Evolutionary conservation across 2,888 invertebrate species (phyloP).

Genomic region (Aleiodes alternator): DNA sequence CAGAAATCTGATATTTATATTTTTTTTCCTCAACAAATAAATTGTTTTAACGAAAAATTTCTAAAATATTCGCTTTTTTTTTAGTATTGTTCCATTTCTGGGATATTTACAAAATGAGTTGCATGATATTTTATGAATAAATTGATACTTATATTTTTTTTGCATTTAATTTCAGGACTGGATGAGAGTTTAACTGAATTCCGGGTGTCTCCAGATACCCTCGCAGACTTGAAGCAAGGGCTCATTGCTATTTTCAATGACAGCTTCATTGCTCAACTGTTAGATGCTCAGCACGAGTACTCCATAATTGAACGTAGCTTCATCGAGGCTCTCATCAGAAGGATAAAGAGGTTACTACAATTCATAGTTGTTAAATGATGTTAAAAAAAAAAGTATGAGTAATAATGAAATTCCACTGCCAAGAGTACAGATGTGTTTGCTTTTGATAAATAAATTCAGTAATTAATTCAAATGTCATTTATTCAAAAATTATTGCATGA

Average conservation of each 20-base stretch:
- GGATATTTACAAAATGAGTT: too few species aligned
- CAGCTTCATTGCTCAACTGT: slow-evolving; percentile 84
- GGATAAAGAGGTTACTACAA: slow-evolving; percentile 88
- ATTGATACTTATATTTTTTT: too few species aligned
- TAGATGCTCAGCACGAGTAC: slow-evolving; percentile 83
- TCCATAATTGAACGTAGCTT: slow-evolving; percentile 82
- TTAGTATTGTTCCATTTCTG: too few species aligned
- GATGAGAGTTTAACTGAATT: slow-evolving; percentile 73
- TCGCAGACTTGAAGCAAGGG: slow-evolving; percentile 83
- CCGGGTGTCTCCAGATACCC: slow-evolving; percentile 80
- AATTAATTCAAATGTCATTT: not conserved
- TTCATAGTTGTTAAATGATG: slow-evolving; percentile 81
- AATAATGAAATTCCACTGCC: not conserved
- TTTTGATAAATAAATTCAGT: slow-evolving; percentile 20
- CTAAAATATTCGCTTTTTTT: too few species aligned
- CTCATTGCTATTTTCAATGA: slow-evolving; percentile 86
- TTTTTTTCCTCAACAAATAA: too few species aligned
- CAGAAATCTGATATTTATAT: too few species aligned
- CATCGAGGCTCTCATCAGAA: slow-evolving; percentile 84
- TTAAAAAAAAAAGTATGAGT: not conserved
- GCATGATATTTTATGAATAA: too few species aligned
- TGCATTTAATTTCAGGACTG: slow-evolving; percentile 59
- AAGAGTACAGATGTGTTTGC: slow-evolving; percentile 3
- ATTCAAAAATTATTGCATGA: not conserved
- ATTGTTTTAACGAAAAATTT: too few species aligned